Conservation (phyloP, 2,888 invertebrate genomes). For the Macrophya alboannulata region DNA sequence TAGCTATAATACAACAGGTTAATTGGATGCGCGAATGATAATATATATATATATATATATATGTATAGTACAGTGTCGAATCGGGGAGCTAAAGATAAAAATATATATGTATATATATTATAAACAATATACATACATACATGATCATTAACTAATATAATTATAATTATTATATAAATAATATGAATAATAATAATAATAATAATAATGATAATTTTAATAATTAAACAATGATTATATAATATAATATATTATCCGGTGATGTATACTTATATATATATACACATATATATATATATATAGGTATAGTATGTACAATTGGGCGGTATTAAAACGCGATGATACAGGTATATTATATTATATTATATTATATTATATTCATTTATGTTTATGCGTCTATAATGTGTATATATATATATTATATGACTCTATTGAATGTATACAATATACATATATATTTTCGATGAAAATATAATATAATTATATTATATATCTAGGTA, state of each 20-base stretch:
- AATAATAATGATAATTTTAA: background rate
- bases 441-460: background rate
- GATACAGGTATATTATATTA: too few species aligned
- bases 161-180: constrained; percentile 21
- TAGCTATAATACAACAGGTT: constrained; percentile 53
- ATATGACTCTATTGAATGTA: background rate
- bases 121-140: constrained; percentile 53
- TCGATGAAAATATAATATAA: background rate
- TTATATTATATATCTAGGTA: background rate
- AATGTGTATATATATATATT: background rate
- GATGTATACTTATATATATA: background rate
- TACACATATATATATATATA: too few species aligned
- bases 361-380: too few species aligned
- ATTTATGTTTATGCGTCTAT: too few species aligned
- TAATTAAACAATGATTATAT: background rate
- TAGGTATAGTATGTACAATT: too few species aligned
- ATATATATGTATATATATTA: constrained; percentile 77
- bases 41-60: too few species aligned
- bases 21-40: constrained; percentile 22
- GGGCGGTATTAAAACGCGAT: too few species aligned
- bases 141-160: constrained; percentile 13
- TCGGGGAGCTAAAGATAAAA: constrained; percentile 74
- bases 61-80: constrained; percentile 50
- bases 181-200: too few species aligned
- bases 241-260: background rate